A percentile compares a stretch with the other conserved stretches of the same genome.
Evolutionary conservation across 2,113 vertebrate species (phyloP).

Genomic region (Ardeotis arabs): DNA sequence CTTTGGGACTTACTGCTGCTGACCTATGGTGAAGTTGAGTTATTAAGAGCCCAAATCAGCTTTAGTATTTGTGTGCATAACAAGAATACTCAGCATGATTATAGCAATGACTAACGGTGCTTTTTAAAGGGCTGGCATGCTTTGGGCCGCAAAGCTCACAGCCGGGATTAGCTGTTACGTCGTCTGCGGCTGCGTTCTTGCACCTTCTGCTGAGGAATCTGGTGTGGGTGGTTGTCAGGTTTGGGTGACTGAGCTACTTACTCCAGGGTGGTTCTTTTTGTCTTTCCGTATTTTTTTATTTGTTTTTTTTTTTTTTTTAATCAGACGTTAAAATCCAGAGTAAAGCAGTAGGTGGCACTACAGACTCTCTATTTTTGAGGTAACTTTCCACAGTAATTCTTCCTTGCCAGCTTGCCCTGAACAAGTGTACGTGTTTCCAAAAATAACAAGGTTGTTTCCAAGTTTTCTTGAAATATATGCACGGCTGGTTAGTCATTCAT

Average conservation of each 20-base stretch:
- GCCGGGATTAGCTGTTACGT: neutral
- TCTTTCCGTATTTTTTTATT: no score
- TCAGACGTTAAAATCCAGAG: neutral
- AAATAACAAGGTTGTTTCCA: slow-evolving; percentile 75
- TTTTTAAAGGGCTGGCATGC: neutral
- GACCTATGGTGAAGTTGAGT: neutral
- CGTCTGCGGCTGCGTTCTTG: neutral
- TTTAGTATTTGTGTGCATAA: neutral
- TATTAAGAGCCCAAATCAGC: neutral
- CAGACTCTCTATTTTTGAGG: slow-evolving; percentile 67
- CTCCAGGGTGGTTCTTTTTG: neutral
- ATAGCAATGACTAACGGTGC: neutral
- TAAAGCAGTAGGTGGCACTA: slow-evolving; percentile 77
- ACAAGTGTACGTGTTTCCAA: slow-evolving; percentile 66
- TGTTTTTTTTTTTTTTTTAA: neutral
- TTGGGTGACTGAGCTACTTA: neutral
- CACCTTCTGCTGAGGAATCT: neutral
- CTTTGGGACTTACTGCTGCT: neutral
- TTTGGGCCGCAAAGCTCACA: neutral
- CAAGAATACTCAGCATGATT: neutral
- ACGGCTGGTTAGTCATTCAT: slow-evolving; percentile 76
- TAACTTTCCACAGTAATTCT: slow-evolving; percentile 25
- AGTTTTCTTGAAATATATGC: slow-evolving; percentile 74
- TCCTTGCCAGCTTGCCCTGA: slow-evolving; percentile 58
- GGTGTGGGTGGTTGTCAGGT: neutral